A percentile compares a stretch with the other conserved stretches of the same genome.
Evolutionary conservation across 1,140 invertebrate genomes (phyloP).

Genomic region (Eulimnadia texana): DNA sequence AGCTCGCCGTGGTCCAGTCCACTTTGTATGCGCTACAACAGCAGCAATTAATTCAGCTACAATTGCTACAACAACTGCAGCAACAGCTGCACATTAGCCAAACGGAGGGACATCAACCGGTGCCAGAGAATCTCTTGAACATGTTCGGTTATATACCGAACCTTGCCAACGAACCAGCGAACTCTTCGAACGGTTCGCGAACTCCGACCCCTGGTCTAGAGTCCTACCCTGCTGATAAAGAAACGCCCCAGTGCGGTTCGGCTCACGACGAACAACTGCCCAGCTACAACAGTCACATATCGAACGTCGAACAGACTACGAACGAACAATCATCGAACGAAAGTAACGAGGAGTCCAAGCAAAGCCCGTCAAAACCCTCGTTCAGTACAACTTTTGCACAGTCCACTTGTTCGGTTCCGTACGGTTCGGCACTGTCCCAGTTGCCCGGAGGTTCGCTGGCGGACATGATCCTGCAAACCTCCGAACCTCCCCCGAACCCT

Average conservation of each 20-base stretch:
- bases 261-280: too few relatives aligned
- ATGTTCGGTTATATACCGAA: background rate
- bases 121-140: background rate
- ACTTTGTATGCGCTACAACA: slow-evolving; percentile 84
- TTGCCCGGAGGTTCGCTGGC: slow-evolving; percentile 35
- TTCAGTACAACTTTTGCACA: background rate
- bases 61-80: slow-evolving; percentile 80
- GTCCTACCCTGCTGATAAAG: background rate
- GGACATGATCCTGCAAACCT: slow-evolving; percentile 71
- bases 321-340: too few relatives aligned
- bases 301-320: too few relatives aligned
- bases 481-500: slow-evolving; percentile 52
- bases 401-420: background rate
- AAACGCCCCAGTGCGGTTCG: too few relatives aligned
- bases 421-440: slow-evolving; percentile 22
- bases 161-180: background rate
- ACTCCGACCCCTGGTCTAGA: background rate
- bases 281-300: too few relatives aligned
- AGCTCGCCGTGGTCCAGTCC: slow-evolving; percentile 70
- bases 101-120: background rate
- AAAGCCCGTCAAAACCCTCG: background rate
- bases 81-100: slow-evolving; percentile 57
- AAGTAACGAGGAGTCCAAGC: too few relatives aligned
- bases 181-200: background rate
- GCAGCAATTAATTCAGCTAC: slow-evolving; percentile 84